Evolutionary conservation across 1,140 invertebrate species (phyloP), one percentile per base, ranked within the genome.

Genomic region (Hirudo medicinalis): DNA sequence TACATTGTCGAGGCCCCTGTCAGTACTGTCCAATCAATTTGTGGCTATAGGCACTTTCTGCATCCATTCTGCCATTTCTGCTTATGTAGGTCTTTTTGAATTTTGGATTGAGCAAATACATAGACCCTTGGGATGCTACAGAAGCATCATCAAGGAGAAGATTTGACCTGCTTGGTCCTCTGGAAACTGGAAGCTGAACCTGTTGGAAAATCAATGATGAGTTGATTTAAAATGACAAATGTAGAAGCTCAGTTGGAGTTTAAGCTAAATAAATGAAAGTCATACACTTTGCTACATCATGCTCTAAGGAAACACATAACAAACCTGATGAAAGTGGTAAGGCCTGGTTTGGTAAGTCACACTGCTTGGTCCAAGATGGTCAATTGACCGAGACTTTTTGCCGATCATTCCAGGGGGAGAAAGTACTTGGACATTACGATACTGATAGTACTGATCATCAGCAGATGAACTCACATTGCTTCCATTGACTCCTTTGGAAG

Each of bases 11-110:
- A 49, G 11, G 43, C 11, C 32, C 32, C 43, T 49, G 43, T 49
- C 43, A 49, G 43, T 49, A 49, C 15, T 49, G 43, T 49, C 43
- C 43, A 49, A 49, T 49, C 13, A 49, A 15, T 49, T 49, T 49
- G 43, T 49, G 43, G 43, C 43, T 49, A 13, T 49, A 49, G 43
- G 57, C 19, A 63, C 57, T 32, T 22, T 20, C 29, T 13, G 57
- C 11, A 20, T 25, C 57, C 22, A n/a, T 32, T 63, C 22, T 32
- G 29, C 1, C 8, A 20, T 63, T 32, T 63, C 57, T 63, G 22
- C 57, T 63, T 6, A 63, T 32, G 57, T 63, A 63, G 9, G 57
- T 32, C 29, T 63, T 63, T 63, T 63, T 63, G 57, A 63, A 63
- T 32, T 63, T 63, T 22, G 57, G 57, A 32, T 63, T 32, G 29